Evolutionary conservation across 2,113 vertebrate genomes (phyloP).

Genomic region (Notarius lentiginosus): DNA sequence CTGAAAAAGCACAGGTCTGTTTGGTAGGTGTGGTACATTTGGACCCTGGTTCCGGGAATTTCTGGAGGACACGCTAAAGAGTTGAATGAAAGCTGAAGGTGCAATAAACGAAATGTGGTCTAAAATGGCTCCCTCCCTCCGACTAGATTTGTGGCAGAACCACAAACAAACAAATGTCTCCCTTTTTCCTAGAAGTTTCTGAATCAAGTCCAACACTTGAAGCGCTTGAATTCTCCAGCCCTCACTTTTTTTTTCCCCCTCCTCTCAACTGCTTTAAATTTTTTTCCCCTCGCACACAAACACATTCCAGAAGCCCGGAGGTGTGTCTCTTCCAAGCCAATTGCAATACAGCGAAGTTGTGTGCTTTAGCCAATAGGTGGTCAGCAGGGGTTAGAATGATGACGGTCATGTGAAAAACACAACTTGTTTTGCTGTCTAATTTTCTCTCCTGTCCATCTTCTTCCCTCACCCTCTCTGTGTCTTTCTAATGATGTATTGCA

Average conservation of each 20-base stretch:
- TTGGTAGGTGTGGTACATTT: background rate
- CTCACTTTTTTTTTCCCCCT: slow-evolving; percentile 15
- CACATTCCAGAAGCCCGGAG: slow-evolving; percentile 81
- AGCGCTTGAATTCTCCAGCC: background rate
- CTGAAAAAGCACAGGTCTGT: slow-evolving; percentile 10
- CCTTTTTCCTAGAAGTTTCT: slow-evolving; percentile 75
- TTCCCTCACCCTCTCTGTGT: slow-evolving; percentile 44
- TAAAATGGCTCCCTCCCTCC: slow-evolving; percentile 8
- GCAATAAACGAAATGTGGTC: background rate
- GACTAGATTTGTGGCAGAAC: slow-evolving; percentile 11
- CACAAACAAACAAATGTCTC: slow-evolving; percentile 64
- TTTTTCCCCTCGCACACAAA: slow-evolving; percentile 65
- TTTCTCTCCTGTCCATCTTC: background rate
- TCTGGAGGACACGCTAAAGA: slow-evolving; percentile 1
- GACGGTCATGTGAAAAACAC: slow-evolving; percentile 60
- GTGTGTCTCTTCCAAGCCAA: slow-evolving; percentile 79
- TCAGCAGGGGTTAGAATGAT: slow-evolving; percentile 45
- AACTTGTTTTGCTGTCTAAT: slow-evolving; percentile 69
- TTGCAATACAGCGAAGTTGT: slow-evolving; percentile 52
- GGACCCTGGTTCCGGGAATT: slow-evolving; percentile 32
- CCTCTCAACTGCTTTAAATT: slow-evolving; percentile 23
- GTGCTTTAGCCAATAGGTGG: slow-evolving; percentile 57
- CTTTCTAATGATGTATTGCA: slow-evolving; percentile 68
- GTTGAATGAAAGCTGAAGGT: background rate
- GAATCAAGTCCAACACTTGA: slow-evolving; percentile 59